phyloP scores from a whole-genome alignment of 2,113 vertebrate genomes.

The Nibea coibor region DNA sequence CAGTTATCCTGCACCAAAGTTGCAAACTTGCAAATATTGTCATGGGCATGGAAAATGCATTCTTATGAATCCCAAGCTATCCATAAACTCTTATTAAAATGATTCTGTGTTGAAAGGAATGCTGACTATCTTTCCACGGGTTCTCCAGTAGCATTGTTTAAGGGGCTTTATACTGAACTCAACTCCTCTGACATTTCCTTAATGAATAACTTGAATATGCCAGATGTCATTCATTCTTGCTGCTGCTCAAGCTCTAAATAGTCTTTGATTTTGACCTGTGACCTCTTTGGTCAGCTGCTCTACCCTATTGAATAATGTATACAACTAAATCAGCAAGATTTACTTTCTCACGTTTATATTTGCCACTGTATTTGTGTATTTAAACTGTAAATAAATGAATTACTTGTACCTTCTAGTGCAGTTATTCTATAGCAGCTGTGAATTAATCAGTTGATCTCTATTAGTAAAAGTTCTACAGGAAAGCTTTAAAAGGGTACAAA shows the following conservation, averaged over 20 bases:
- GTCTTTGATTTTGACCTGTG: slow-evolving; percentile 41
- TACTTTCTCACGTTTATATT: slow-evolving; percentile 83
- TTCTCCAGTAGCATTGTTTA: background rate
- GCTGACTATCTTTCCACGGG: background rate
- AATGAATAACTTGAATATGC: slow-evolving; percentile 6
- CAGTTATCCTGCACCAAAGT: slow-evolving; percentile 44
- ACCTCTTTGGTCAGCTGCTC: slow-evolving; percentile 32
- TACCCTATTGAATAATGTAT: slow-evolving; percentile 79
- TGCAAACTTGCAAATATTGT: slow-evolving; percentile 20
- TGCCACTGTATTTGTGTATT: slow-evolving; percentile 88
- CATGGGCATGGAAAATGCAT: slow-evolving; percentile 21
- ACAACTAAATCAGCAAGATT: slow-evolving; percentile 75
- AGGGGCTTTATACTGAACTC: slow-evolving; percentile 4
- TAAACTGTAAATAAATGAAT: slow-evolving; percentile 94
- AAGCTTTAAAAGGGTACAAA: background rate
- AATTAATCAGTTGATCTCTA: background rate
- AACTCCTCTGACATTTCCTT: slow-evolving; percentile 10
- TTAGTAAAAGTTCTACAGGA: background rate
- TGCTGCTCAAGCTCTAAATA: slow-evolving; percentile 3
- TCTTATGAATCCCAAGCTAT: background rate
- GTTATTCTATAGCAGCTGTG: background rate
- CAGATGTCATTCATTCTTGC: slow-evolving; percentile 26
- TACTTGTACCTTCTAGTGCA: slow-evolving; percentile 82
- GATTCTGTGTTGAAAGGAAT: background rate
- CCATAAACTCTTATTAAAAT: background rate